These are phyloP conservation scores for Coenonympha arcania DNA, from an alignment of 2,888 invertebrate genomes.

Conservation along the genomic window DNA sequence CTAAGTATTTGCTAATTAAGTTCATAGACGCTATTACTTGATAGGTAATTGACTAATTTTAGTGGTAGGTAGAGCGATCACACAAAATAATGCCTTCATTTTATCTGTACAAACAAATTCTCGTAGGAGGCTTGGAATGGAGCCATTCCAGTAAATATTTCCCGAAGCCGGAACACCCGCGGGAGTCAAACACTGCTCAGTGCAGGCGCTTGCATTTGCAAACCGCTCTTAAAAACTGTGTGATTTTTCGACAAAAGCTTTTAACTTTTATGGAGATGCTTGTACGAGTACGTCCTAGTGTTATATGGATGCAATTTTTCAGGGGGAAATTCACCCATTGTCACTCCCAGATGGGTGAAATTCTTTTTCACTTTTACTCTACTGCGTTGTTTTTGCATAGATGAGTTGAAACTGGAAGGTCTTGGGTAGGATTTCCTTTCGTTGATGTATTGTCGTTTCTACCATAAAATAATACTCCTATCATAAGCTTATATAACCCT, in stretches of 20 bases:
- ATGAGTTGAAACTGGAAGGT: no score
- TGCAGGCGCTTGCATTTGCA: constrained; percentile 42
- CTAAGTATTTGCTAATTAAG: no score
- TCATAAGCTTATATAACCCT: no score
- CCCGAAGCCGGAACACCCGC: constrained; percentile 43
- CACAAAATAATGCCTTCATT: constrained; percentile 13
- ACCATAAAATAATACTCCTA: no score
- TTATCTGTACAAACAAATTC: constrained; percentile 25
- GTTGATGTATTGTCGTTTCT: no score
- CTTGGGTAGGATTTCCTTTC: no score
- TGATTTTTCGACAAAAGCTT: constrained; percentile 64
- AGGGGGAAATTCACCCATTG: not conserved
- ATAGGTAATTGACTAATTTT: no score
- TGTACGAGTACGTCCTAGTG: constrained; percentile 34
- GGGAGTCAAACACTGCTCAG: constrained; percentile 53
- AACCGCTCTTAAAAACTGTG: constrained; percentile 50
- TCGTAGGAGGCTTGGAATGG: constrained; percentile 18
- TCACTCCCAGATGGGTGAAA: no score
- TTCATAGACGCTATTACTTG: no score
- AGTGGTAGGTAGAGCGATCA: not conserved
- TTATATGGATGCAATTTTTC: not conserved
- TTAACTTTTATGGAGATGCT: constrained; percentile 64
- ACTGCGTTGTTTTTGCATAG: no score
- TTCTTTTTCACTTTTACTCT: no score
- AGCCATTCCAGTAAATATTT: constrained; percentile 47